Evolutionary conservation across 2,113 vertebrate species (phyloP).

Genomic region (Cnemophilus loriae): DNA sequence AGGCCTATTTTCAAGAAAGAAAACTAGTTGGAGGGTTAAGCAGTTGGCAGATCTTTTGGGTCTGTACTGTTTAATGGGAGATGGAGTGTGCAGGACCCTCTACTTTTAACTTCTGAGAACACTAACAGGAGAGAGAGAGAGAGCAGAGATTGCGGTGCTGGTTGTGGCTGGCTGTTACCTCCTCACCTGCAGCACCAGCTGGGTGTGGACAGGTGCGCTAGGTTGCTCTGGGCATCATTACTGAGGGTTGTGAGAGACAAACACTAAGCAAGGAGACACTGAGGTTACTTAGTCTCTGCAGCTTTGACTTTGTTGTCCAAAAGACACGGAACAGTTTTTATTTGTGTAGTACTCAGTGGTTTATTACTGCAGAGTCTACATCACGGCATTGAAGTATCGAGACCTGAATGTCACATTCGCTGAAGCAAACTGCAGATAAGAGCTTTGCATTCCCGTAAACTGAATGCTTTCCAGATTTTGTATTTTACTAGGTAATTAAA

Average conservation of each 20-base stretch:
- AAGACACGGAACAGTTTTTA: not conserved
- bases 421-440: not conserved
- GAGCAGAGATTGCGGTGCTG: not conserved
- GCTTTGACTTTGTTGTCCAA: not conserved
- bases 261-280: not conserved
- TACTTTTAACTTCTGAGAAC: not conserved
- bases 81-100: not conserved
- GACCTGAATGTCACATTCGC: not conserved
- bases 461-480: not conserved
- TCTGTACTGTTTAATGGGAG: not conserved
- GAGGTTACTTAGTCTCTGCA: not conserved
- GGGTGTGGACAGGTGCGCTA: not conserved
- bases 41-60: not conserved
- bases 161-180: not conserved
- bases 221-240: not conserved
- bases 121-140: not conserved
- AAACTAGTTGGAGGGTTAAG: not conserved
- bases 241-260: not conserved
- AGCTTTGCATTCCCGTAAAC: not conserved
- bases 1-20: not conserved
- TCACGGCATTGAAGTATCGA: accelerated
- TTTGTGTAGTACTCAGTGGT: not conserved
- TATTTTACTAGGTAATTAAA: not conserved
- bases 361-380: not conserved
- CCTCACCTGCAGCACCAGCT: not conserved